Base-by-base conservation (phyloP, 2,797 vertebrate genomes). In the Nyctalus aviator region DNA sequence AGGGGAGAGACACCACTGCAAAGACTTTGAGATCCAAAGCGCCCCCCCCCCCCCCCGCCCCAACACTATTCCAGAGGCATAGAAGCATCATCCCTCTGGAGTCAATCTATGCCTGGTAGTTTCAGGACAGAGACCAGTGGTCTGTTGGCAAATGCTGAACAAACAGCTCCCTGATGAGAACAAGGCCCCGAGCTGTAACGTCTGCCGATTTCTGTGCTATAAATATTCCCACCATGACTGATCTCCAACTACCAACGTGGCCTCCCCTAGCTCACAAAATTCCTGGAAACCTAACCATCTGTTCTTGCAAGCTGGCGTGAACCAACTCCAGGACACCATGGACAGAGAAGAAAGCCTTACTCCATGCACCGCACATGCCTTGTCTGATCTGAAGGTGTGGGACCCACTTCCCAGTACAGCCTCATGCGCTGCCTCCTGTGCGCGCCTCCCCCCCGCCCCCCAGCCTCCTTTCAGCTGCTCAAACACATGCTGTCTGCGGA, bases 181-280 rank as follows among this genome's bases (percentile, higher is more conserved):
- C 32, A 23, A 9, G 21, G 6, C 12, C 69, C n/a, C 46, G 78
- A 78, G 59, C 20, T 5, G 10, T 25, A 62, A 32, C 1, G 11
- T 57, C 84, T 81, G 46, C 68, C 53, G 55, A 88, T 71, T 71
- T 88, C 90, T 94, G 64, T 78, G 50, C 62, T 94, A 7, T 64
- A 81, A 92, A 91, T 94, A 71, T 57, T 84, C 57, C 59, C 25
- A 73, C 68, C 12, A 35, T 25, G 37, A 57, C 68, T 25, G 10
- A 84, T 50, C 86, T 53, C 35, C 50, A 85, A 48, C 18, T 37
- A 66, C 14, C 30, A 82, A 41, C 44, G 35, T 25, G 68, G 78
- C 82, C 35, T 73, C 35, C 30, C 13, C 8, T 9, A 50, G 46
- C 21, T 69, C 69, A 92, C 48, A 82, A 57, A 85, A 89, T 77